A percentile compares a stretch with the other conserved stretches of the same genome.
phyloP scores from a whole-genome alignment of 2,113 vertebrate species.

The Canis aureus region DNA sequence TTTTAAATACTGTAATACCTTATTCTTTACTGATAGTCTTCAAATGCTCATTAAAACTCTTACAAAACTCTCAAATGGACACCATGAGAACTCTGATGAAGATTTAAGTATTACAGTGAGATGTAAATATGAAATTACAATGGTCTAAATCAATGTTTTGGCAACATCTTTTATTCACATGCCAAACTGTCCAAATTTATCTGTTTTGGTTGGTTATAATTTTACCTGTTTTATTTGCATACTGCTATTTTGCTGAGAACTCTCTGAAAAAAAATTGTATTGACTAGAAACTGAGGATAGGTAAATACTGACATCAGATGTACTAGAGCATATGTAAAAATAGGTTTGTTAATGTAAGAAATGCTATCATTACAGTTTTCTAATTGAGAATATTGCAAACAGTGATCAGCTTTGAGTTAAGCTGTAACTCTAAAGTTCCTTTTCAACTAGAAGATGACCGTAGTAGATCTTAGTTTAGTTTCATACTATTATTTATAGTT shows the following conservation, averaged over 20 bases:
- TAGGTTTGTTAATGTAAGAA: neutral
- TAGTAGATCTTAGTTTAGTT: neutral
- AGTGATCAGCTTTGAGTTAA: neutral
- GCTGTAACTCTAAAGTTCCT: neutral
- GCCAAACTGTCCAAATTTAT: no score
- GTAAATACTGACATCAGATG: neutral
- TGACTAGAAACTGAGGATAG: neutral
- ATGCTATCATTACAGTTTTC: neutral
- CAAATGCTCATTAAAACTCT: neutral
- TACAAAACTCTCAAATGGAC: neutral
- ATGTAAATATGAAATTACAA: neutral
- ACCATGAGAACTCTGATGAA: neutral
- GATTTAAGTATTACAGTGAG: neutral
- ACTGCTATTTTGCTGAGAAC: neutral
- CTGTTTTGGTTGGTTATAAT: no score
- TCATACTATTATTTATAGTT: neutral
- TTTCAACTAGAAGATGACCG: neutral
- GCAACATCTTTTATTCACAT: neutral
- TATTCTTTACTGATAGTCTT: neutral
- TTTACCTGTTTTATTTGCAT: neutral
- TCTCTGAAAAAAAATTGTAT: neutral
- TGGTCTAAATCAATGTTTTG: neutral
- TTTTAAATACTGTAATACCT: neutral
- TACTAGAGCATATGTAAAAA: neutral
- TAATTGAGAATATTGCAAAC: neutral